phyloP scores from a whole-genome alignment of 2,888 invertebrate species.

The Pseudeuparius sepicola region DNA sequence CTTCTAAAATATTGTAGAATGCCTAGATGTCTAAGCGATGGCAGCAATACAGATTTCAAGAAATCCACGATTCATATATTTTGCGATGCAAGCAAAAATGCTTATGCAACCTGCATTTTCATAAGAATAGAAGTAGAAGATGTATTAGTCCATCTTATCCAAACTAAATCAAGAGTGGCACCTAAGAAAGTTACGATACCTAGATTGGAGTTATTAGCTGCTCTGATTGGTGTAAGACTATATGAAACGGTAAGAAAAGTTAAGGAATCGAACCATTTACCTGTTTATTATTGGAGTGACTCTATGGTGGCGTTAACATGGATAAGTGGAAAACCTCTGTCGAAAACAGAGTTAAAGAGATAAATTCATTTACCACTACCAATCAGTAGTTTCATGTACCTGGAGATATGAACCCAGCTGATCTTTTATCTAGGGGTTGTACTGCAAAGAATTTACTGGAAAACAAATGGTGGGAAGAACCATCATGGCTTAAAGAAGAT shows the following conservation, averaged over 20 bases:
- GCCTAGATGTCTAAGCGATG: conserved; percentile 15
- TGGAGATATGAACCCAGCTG: conserved; percentile 12
- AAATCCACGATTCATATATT: conserved; percentile 17
- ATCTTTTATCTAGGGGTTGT: conserved; percentile 12
- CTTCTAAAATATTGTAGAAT: conserved; percentile 12
- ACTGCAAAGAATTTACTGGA: conserved; percentile 1
- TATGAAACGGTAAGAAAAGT: conserved; percentile 9
- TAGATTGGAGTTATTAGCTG: conserved; percentile 17
- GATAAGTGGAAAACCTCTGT: conserved; percentile 21
- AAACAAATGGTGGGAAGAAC: conserved; percentile 22
- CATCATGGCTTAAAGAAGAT: conserved; percentile 25
- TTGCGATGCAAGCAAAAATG: conserved; percentile 15
- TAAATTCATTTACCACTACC: conserved; percentile 10
- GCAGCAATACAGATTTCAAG: neutral
- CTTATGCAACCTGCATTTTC: conserved; percentile 8
- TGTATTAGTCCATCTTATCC: conserved; percentile 14
- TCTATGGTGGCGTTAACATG: conserved; percentile 27
- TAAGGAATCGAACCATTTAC: too few relatives aligned
- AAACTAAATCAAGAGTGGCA: conserved; percentile 13
- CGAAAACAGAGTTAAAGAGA: conserved; percentile 11
- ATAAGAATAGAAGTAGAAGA: conserved; percentile 4
- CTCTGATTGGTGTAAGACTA: conserved; percentile 14
- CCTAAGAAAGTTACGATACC: conserved; percentile 18
- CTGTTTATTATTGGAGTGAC: conserved; percentile 26
- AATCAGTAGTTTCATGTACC: conserved; percentile 12